phyloP scores from a whole-genome alignment of 2,113 vertebrate species.

The Dromiciops gliroides region DNA sequence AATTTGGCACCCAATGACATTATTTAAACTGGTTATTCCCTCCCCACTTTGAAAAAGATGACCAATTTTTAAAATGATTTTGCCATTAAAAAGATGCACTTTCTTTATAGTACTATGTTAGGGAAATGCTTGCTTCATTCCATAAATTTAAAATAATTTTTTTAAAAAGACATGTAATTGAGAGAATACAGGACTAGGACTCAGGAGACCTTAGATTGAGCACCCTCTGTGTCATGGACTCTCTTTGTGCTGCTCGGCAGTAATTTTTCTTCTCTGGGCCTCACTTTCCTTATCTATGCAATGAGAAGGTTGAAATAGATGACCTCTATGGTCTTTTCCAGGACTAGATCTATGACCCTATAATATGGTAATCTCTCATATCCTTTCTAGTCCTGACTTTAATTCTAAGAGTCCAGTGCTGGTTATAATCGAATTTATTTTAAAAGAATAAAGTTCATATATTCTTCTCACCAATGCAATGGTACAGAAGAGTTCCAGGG shows the following conservation, averaged over 20 bases:
- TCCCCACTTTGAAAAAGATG: constrained; percentile 48
- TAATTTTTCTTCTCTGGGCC: background rate
- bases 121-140: too few species aligned
- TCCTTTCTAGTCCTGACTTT: background rate
- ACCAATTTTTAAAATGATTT: constrained; percentile 62
- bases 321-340: background rate
- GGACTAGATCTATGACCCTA: background rate
- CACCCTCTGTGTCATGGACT: background rate
- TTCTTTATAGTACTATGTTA: too few species aligned
- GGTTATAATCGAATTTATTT: background rate
- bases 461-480: too few species aligned
- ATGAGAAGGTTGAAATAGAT: background rate
- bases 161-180: constrained; percentile 41
- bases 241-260: background rate
- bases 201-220: background rate
- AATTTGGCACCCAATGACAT: constrained; percentile 69
- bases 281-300: background rate
- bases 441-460: background rate
- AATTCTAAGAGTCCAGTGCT: background rate
- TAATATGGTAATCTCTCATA: background rate
- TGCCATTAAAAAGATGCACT: constrained; percentile 54
- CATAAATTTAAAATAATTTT: too few species aligned
- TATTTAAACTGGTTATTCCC: constrained; percentile 54
- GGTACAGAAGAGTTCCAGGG: too few species aligned
- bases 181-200: background rate